These are phyloP conservation scores for Charaxes varanes DNA, from an alignment of 1,140 invertebrate species.

Conservation along the genomic window DNA sequence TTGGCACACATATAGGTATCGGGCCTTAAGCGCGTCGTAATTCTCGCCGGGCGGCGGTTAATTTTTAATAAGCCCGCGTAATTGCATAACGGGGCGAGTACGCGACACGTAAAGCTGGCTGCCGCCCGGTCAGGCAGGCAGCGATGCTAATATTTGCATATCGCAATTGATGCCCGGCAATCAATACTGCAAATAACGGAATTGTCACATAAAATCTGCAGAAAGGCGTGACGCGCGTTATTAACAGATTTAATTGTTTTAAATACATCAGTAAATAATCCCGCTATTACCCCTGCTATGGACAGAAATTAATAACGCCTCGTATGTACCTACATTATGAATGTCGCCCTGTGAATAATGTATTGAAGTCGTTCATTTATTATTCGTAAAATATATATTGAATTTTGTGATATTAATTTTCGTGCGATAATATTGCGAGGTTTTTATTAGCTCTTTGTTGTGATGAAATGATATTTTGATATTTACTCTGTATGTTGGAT, in stretches of 20 bases:
- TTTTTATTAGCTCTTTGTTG: too few relatives aligned
- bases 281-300: slow-evolving; percentile 14
- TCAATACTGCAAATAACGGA: slow-evolving; percentile 72
- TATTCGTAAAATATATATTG: slow-evolving; percentile 3
- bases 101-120: slow-evolving; percentile 55
- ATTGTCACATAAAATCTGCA: slow-evolving; percentile 63
- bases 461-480: too few relatives aligned
- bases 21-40: slow-evolving; percentile 3
- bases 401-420: too few relatives aligned
- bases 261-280: slow-evolving; percentile 31
- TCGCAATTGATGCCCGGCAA: slow-evolving; percentile 69
- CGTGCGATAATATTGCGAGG: too few relatives aligned
- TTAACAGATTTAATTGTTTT: slow-evolving; percentile 49
- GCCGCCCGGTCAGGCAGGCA: slow-evolving; percentile 47
- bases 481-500: too few relatives aligned
- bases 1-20: background rate
- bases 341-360: slow-evolving; percentile 8
- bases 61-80: slow-evolving; percentile 67
- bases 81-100: slow-evolving; percentile 63
- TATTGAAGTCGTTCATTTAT: slow-evolving; percentile 6
- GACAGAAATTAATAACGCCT: slow-evolving; percentile 16
- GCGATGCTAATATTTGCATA: slow-evolving; percentile 70
- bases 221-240: slow-evolving; percentile 54
- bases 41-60: slow-evolving; percentile 35
- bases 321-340: slow-evolving; percentile 11